These are phyloP conservation scores for Diabrotica undecimpunctata DNA, from an alignment of 1,140 invertebrate species.

Conservation along the genomic window DNA sequence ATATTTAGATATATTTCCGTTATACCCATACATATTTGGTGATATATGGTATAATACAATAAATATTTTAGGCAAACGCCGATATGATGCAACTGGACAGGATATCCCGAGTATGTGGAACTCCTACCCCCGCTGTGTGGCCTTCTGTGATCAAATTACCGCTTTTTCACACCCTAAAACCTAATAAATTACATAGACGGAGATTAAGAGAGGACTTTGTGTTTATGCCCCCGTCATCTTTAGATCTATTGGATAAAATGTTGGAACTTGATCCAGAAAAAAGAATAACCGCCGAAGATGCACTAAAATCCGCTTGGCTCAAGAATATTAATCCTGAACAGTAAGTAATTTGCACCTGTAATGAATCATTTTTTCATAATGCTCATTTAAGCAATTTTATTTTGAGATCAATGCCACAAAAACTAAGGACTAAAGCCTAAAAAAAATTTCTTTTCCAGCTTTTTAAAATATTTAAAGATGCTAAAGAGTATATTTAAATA, in stretches of 20 bases:
- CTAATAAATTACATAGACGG: slow-evolving; percentile 85
- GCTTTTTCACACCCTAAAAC: slow-evolving; percentile 86
- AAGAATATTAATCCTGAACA: slow-evolving; percentile 84
- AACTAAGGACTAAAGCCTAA: no score
- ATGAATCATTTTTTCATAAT: no score
- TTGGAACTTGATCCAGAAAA: slow-evolving; percentile 91
- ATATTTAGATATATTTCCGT: no score
- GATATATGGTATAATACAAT: neutral
- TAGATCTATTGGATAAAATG: slow-evolving; percentile 96
- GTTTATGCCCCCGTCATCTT: slow-evolving; percentile 82
- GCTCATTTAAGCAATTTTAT: no score
- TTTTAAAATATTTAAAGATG: no score
- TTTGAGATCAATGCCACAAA: no score
- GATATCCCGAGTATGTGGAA: slow-evolving; percentile 93
- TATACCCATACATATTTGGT: no score
- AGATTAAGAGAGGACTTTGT: slow-evolving; percentile 89
- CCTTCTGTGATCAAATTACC: slow-evolving; percentile 94
- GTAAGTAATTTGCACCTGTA: slow-evolving; percentile 74
- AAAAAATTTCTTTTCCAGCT: no score
- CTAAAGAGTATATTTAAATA: no score
- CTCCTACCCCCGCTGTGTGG: slow-evolving; percentile 96
- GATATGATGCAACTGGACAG: slow-evolving; percentile 94
- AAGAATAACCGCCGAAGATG: slow-evolving; percentile 91
- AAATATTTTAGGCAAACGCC: slow-evolving; percentile 68
- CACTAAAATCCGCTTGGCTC: slow-evolving; percentile 91